These are phyloP conservation scores for Phoeniculus purpureus DNA, from an alignment of 2,797 vertebrate species.

Conservation along the genomic window DNA sequence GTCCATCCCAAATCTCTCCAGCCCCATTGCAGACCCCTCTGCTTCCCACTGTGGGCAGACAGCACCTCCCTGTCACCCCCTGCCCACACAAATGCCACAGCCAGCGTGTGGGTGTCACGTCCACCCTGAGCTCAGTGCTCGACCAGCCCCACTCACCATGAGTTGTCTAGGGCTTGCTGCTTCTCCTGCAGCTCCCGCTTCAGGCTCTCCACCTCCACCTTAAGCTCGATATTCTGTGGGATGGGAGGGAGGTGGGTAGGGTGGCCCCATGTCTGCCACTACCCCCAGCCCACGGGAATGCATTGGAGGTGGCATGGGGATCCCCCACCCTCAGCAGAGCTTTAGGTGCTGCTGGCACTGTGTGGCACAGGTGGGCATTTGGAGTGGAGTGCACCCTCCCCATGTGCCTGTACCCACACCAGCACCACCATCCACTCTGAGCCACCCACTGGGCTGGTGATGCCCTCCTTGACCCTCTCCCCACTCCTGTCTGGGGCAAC, in stretches of 20 bases:
- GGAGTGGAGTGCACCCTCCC: not conserved
- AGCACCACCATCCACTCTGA: rapidly evolving
- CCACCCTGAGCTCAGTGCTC: rapidly evolving
- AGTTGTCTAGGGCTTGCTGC: constrained; percentile 83
- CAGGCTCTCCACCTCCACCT: constrained; percentile 93
- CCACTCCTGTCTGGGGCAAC: not conserved
- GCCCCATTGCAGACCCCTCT: not conserved
- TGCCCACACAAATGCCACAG: not conserved
- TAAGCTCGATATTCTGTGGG: constrained; percentile 93
- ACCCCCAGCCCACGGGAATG: not conserved
- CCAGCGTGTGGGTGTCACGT: rapidly evolving
- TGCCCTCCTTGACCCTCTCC: not conserved
- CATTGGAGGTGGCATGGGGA: not conserved
- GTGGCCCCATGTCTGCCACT: not conserved
- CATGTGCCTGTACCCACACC: not conserved
- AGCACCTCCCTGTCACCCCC: rapidly evolving
- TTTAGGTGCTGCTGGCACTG: not conserved
- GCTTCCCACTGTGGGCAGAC: rapidly evolving
- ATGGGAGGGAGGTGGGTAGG: not conserved
- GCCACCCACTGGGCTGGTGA: not conserved
- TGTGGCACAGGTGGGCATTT: rapidly evolving
- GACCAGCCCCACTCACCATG: constrained; percentile 78
- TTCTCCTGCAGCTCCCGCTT: constrained; percentile 91
- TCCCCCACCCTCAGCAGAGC: not conserved
- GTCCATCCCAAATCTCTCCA: not conserved